Percentiles rank a stretch among this genome's conserved stretches.
phyloP scores from a whole-genome alignment of 2,113 vertebrate genomes.

The Symphodus melops region DNA sequence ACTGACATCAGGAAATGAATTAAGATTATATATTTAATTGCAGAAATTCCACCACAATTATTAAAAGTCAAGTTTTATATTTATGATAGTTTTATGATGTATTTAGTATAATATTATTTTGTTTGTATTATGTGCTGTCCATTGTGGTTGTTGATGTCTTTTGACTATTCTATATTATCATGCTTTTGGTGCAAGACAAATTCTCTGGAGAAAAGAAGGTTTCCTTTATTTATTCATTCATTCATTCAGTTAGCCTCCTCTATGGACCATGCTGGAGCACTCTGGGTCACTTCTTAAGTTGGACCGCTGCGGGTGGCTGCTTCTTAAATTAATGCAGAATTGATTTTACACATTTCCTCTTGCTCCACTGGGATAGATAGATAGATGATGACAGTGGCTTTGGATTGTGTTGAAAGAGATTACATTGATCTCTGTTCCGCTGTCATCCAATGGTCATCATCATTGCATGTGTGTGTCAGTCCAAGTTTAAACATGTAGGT shows the following conservation, averaged over 20 bases:
- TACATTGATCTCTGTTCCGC: constrained; percentile 67
- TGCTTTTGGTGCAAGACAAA: too few species aligned
- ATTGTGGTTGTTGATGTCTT: too few species aligned
- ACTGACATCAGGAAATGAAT: too few species aligned
- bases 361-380: constrained; percentile 54
- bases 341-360: constrained; percentile 72
- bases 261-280: constrained; percentile 43
- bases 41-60: too few species aligned
- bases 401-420: constrained; percentile 72
- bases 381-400: constrained; percentile 68
- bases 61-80: too few species aligned
- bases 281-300: constrained; percentile 63
- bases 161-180: too few species aligned
- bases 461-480: background rate
- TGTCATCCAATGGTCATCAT: constrained; percentile 48
- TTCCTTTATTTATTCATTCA: too few species aligned
- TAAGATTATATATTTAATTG: too few species aligned
- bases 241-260: constrained; percentile 18
- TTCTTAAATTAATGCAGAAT: constrained; percentile 75
- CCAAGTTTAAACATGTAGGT: constrained; percentile 17
- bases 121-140: too few species aligned
- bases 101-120: too few species aligned
- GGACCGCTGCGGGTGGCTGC: constrained; percentile 53
- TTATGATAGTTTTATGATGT: too few species aligned
- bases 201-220: too few species aligned